Evolutionary conservation across 2,888 invertebrate species (phyloP).

Genomic region (Seira musarum): DNA sequence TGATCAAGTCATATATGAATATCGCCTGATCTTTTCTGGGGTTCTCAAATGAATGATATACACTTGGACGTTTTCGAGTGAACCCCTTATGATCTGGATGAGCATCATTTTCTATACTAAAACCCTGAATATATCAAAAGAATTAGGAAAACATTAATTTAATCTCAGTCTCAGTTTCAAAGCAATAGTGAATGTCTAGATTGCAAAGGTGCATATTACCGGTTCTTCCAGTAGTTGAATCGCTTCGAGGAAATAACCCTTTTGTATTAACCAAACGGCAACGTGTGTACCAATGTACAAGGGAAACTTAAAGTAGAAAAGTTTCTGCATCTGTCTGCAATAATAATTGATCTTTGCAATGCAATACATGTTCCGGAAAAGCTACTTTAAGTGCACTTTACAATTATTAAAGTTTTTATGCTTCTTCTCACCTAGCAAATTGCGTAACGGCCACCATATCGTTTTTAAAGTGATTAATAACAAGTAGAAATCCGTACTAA

Average conservation of each 20-base stretch:
- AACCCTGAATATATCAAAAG: no score
- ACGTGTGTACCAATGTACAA: constrained; percentile 50
- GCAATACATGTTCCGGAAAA: no score
- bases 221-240: background rate
- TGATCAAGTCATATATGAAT: constrained; percentile 42
- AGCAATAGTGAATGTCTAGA: no score
- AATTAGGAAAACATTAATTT: no score
- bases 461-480: constrained; percentile 46
- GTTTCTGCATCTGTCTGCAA: no score
- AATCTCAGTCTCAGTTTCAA: no score
- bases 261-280: constrained; percentile 61
- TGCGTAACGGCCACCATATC: constrained; percentile 30
- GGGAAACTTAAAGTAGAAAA: no score
- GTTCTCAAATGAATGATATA: constrained; percentile 8
- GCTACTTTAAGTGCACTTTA: no score
- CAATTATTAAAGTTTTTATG: constrained; percentile 8
- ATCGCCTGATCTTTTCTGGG: constrained; percentile 51
- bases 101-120: no score
- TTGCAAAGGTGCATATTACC: no score
- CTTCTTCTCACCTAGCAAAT: constrained; percentile 33
- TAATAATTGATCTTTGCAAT: no score
- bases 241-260: constrained; percentile 55
- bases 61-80: background rate
- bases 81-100: no score
- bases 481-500: constrained; percentile 56